Percentiles rank a stretch among this genome's conserved stretches.
phyloP scores from a whole-genome alignment of 1,140 invertebrate species.

The Tachypleus tridentatus region DNA sequence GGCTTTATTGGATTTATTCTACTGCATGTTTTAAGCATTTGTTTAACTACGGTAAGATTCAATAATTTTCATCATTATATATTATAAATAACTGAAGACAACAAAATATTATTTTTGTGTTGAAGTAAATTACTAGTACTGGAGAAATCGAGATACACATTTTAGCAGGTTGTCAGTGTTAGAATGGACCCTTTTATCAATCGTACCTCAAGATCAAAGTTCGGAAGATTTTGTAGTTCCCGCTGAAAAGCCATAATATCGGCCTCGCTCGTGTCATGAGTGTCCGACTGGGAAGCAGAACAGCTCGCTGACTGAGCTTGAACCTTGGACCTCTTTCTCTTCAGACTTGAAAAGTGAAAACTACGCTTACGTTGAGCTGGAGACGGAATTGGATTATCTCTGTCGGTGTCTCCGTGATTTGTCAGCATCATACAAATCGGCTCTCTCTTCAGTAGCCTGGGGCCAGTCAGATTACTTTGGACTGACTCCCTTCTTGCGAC shows the following conservation, averaged over 20 bases:
- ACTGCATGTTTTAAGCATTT: no score
- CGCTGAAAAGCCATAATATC: slow-evolving; percentile 42
- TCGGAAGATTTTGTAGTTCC: slow-evolving; percentile 42
- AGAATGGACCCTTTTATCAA: no score
- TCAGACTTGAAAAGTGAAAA: slow-evolving; percentile 27
- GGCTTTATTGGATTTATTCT: no score
- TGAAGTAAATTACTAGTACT: no score
- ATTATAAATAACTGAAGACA: no score
- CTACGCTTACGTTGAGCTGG: slow-evolving; percentile 12
- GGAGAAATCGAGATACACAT: no score
- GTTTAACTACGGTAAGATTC: no score
- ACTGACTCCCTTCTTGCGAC: slow-evolving; percentile 1
- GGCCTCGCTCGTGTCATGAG: slow-evolving; percentile 29
- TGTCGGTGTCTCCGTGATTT: background rate
- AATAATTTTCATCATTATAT: no score
- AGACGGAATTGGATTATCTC: background rate
- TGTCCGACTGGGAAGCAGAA: slow-evolving; percentile 8
- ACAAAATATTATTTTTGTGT: no score
- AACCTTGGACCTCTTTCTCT: slow-evolving; percentile 27
- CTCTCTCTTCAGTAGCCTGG: background rate
- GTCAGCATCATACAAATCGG: background rate
- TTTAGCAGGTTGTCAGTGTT: no score
- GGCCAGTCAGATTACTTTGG: slow-evolving; percentile 1
- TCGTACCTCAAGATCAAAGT: slow-evolving; percentile 23
- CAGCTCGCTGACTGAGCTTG: slow-evolving; percentile 1